phyloP scores from a whole-genome alignment of 2,888 invertebrate genomes.

The Ptycholaimellus sp. region DNA sequence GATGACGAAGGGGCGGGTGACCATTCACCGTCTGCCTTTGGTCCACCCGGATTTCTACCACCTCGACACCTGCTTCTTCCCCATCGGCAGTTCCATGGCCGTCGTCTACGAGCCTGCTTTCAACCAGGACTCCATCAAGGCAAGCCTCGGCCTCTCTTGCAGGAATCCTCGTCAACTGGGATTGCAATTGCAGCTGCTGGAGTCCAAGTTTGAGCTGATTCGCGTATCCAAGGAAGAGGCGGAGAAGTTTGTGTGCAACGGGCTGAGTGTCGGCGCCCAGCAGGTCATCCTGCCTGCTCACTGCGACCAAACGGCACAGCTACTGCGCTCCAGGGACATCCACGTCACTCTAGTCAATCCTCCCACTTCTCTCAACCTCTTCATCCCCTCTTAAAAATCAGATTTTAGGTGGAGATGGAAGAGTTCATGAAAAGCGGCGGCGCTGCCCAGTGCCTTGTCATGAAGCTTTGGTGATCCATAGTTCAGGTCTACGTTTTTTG shows the following conservation, averaged over 20 bases:
- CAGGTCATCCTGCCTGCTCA: no score
- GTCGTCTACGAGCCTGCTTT: constrained; percentile 22
- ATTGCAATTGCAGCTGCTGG: neutral
- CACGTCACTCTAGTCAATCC: no score
- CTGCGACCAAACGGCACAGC: no score
- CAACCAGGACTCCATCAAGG: constrained; percentile 13
- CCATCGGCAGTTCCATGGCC: constrained; percentile 17
- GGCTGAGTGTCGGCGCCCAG: constrained; percentile 10
- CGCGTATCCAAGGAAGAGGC: no score
- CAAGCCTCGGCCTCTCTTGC: constrained; percentile 8
- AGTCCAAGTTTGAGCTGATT: neutral
- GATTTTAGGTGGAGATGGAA: constrained; percentile 15
- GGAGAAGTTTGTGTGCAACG: constrained; percentile 3
- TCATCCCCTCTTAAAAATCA: no score
- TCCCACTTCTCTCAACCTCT: no score
- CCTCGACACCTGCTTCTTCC: constrained; percentile 23
- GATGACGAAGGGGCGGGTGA: constrained; percentile 14
- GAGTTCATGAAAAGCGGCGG: constrained; percentile 26
- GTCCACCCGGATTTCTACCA: constrained; percentile 20
- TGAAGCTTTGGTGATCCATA: no score
- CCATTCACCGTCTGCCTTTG: constrained; percentile 19
- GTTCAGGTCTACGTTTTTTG: no score
- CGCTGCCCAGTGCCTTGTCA: constrained; percentile 22
- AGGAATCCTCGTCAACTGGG: neutral
- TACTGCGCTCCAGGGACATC: no score